Conservation (phyloP, 2,113 vertebrate genomes). For the Lasiurus cinereus region DNA sequence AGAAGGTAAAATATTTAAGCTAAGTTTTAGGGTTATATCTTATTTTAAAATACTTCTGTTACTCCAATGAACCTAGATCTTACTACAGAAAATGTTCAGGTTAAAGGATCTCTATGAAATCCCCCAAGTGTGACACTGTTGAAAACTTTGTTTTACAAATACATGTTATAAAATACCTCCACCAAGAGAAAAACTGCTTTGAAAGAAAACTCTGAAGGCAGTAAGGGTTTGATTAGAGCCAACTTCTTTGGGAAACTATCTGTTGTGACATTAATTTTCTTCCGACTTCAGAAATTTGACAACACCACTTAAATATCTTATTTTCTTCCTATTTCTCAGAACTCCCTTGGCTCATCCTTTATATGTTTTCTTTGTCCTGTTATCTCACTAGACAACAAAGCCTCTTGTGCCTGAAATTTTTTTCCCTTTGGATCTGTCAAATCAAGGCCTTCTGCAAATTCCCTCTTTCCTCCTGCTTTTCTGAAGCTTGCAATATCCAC, state of each 20-base stretch:
- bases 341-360: background rate
- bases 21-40: slow-evolving; percentile 5
- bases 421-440: slow-evolving; percentile 60
- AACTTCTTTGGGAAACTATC: slow-evolving; percentile 36
- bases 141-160: slow-evolving; percentile 34
- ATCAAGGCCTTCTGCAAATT: slow-evolving; percentile 31
- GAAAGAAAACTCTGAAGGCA: slow-evolving; percentile 2
- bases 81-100: background rate
- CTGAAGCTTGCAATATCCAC: slow-evolving; percentile 49
- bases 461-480: background rate
- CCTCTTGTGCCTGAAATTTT: background rate
- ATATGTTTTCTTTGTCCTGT: slow-evolving; percentile 55
- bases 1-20: background rate
- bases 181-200: background rate
- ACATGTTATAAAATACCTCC: background rate
- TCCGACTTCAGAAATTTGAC: slow-evolving; percentile 48
- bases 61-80: background rate
- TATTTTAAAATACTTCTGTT: slow-evolving; percentile 48
- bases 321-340: slow-evolving; percentile 34
- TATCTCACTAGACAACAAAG: slow-evolving; percentile 66
- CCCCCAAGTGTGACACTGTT: background rate
- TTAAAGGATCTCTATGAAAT: background rate
- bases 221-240: slow-evolving; percentile 3
- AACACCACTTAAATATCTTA: slow-evolving; percentile 8
- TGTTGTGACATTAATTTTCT: slow-evolving; percentile 46